Conservation (phyloP, 1,140 invertebrate species). For the Hypsibius dujardini region DNA sequence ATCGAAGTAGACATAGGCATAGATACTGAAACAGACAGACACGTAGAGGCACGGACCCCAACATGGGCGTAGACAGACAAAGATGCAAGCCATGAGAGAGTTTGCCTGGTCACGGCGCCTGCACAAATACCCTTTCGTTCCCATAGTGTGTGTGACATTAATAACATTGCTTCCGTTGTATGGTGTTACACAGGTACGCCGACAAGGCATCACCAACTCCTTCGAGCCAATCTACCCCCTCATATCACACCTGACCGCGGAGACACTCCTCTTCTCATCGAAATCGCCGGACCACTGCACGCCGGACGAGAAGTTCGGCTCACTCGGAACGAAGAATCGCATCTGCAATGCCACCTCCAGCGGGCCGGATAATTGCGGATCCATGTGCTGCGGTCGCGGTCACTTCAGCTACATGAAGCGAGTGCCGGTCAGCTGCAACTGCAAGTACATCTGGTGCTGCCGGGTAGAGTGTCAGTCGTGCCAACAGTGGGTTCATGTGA, state of each 20-base stretch:
- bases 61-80: too few species aligned
- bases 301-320: constrained; percentile 39
- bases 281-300: constrained; percentile 48
- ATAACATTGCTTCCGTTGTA: too few species aligned
- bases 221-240: constrained; percentile 8
- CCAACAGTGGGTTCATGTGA: constrained; percentile 1
- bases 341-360: constrained; percentile 44
- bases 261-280: constrained; percentile 12
- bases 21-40: too few species aligned
- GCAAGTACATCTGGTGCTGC: constrained; percentile 15
- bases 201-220: background rate
- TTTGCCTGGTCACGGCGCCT: too few species aligned
- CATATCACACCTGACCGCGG: background rate
- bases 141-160: too few species aligned
- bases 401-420: constrained; percentile 34
- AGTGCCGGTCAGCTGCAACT: background rate
- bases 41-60: too few species aligned
- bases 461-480: constrained; percentile 9
- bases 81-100: too few species aligned
- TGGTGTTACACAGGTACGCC: background rate
- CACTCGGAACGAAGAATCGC: constrained; percentile 43
- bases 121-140: too few species aligned
- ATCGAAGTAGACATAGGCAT: too few species aligned
- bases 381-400: constrained; percentile 47
- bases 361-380: constrained; percentile 46